Percentiles rank a stretch among this genome's conserved stretches.
Evolutionary conservation across 1,140 invertebrate species (phyloP).

Genomic region (Coboldia fuscipes): DNA sequence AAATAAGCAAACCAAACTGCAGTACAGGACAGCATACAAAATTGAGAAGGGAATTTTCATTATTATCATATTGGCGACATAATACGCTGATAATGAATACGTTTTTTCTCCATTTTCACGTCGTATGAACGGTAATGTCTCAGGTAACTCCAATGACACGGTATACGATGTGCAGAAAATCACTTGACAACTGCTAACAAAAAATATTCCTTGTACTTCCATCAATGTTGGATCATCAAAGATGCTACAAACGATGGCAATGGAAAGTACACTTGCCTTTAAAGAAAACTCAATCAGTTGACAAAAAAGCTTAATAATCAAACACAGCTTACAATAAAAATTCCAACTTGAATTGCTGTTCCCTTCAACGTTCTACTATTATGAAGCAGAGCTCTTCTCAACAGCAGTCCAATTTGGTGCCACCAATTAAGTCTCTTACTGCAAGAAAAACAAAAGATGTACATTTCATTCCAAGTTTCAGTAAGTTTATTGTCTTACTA

Average conservation of each 20-base stretch:
- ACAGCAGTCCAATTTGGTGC: background rate
- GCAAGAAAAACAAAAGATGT: background rate
- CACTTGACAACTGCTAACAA: slow-evolving; percentile 37
- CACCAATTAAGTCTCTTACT: background rate
- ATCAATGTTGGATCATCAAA: no score
- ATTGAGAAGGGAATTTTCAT: slow-evolving; percentile 32
- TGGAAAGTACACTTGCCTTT: no score
- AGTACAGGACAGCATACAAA: slow-evolving; percentile 29
- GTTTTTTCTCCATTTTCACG: slow-evolving; percentile 35
- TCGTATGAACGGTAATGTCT: slow-evolving; percentile 33
- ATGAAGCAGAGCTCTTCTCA: slow-evolving; percentile 21
- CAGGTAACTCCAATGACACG: slow-evolving; percentile 37
- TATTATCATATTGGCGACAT: slow-evolving; percentile 35
- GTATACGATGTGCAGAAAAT: slow-evolving; percentile 39
- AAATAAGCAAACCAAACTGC: slow-evolving; percentile 24
- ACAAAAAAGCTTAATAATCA: no score
- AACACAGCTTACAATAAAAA: no score
- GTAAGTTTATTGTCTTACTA: slow-evolving; percentile 5
- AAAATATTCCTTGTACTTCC: slow-evolving; percentile 37
- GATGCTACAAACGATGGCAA: no score
- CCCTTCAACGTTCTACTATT: slow-evolving; percentile 24
- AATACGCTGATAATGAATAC: slow-evolving; percentile 35
- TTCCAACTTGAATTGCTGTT: no score
- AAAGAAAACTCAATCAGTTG: no score
- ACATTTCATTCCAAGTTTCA: no score